A percentile compares a stretch with the other conserved stretches of the same genome.
phyloP scores from a whole-genome alignment of 2,888 invertebrate species.

The Mimachlamys varia region DNA sequence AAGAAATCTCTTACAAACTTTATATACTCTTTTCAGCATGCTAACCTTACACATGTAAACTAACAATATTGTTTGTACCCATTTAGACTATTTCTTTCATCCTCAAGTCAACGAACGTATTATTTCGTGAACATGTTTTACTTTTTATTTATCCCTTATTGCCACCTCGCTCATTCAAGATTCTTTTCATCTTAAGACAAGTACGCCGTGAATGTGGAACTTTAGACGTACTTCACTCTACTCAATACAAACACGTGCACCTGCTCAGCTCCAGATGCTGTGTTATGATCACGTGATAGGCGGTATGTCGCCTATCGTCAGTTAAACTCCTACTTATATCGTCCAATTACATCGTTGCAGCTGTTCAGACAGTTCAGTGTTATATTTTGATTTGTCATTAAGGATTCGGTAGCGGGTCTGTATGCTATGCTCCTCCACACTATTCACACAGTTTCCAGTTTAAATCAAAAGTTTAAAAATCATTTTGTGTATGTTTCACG shows the following conservation, averaged over 20 bases:
- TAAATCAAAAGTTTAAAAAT: background rate
- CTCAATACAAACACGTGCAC: slow-evolving; percentile 16
- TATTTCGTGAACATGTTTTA: background rate
- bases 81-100: background rate
- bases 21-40: background rate
- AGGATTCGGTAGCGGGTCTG: background rate
- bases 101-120: background rate
- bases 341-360: background rate
- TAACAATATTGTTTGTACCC: background rate
- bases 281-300: background rate
- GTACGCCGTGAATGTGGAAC: background rate
- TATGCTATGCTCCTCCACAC: background rate
- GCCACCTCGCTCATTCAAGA: background rate
- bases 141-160: background rate
- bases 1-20: background rate
- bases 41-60: background rate
- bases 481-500: no score
- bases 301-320: background rate
- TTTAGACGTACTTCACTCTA: background rate
- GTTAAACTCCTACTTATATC: slow-evolving; percentile 16
- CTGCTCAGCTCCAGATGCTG: background rate
- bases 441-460: background rate
- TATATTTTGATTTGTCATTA: background rate
- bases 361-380: background rate
- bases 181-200: slow-evolving; percentile 10